Evolutionary conservation across 2,888 invertebrate genomes (phyloP), one percentile per base, ranked within the genome.

Genomic region (Eumerus sabulonum): DNA sequence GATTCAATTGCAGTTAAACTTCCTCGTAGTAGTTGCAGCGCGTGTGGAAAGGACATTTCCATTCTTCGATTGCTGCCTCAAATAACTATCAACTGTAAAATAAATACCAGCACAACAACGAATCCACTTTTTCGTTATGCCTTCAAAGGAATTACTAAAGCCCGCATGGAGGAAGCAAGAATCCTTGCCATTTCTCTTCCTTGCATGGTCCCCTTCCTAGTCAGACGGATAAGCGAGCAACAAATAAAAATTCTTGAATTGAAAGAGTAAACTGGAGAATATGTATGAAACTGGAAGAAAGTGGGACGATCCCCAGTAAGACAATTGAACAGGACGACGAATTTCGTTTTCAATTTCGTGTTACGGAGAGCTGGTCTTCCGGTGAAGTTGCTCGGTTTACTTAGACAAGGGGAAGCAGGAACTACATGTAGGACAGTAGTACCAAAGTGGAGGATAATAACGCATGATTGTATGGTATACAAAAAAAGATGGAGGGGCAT

Each of bases 1-100:
- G 64, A 70, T 79, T 79, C 79, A 79, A 79, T 79, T 74, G 79
- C 68, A 74, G 74, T 74, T 74, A 70, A 79, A 79, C 74, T 74
- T 79, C 54, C 70, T 64, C 63, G 27, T 40, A 5, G 5, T 40
- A 5, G 5, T 40, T 9, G 27, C 2, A 2, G 7, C 27, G 27
- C 27, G 27, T 64, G 51, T 53, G 17, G 38, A 9, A 67, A 68
- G 57, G 68, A 56, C 45, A 40, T 48, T 59, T 27, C 13, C 36
- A 57, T 67, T 16, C 19, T 56, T 56, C n/a, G 17, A n/a, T 16
- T 17, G 14, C 12, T 42, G 3, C 2, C 56, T 54, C 54, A 48
- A n/a, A 17, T 59, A 64, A 56, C 54, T 59, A 79, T 64, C 54
- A 70, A 68, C 56, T 79, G 50, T 54, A 56, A 59, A 79, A 74